Base-by-base conservation (phyloP, 2,113 vertebrate species). In the Callithrix jacchus region DNA sequence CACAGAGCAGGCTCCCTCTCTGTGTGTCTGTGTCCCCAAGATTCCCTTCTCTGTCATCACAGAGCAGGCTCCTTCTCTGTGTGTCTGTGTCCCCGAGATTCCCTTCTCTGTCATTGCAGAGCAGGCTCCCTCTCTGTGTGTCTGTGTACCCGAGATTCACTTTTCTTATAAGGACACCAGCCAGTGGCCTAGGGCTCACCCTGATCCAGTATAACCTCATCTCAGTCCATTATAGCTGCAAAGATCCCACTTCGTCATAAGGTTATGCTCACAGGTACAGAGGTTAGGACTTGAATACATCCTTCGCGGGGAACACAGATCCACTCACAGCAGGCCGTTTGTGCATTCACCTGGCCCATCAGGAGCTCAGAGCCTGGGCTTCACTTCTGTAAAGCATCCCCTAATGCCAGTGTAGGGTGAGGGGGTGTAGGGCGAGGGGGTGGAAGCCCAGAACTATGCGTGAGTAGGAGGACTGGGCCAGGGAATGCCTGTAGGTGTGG, bases 211-310 rank as follows among this genome's bases (percentile, higher is more conserved):
- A 4, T 20, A 47, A 37, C 18, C 58, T 77, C 80, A 3, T 42
- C 49, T 86, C 32, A 73, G 47, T 9, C 80, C 9, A 6, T 70
- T 3, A 70, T 13, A 61, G 35, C 30, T 58, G 49, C 80, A 91
- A 92, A 92, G 95, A 71, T 52, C 70, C 3, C 40, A 21, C n/a
- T 87, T 87, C 54, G 71, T 64, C 89, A 61, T 83, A 11, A 68
- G n/a, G 23, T 61, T 54, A 42, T 11, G 20, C 52, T 86, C 87
- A 47, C 66, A 61, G 56, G 79, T 40, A 27, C 56, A 45, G 45
- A 30, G 21, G 14, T 37, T 58, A 82, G 56, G 49, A 76, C 52
- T 79, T 83, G 80, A 70, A 17, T 14, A 5, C 73, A 4, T 58
- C 68, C 49, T 87, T 56, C 25, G 0, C 6, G 32, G n/a, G 88